Base-by-base conservation (phyloP, 2,797 vertebrate genomes). In the Sylvia borin region DNA sequence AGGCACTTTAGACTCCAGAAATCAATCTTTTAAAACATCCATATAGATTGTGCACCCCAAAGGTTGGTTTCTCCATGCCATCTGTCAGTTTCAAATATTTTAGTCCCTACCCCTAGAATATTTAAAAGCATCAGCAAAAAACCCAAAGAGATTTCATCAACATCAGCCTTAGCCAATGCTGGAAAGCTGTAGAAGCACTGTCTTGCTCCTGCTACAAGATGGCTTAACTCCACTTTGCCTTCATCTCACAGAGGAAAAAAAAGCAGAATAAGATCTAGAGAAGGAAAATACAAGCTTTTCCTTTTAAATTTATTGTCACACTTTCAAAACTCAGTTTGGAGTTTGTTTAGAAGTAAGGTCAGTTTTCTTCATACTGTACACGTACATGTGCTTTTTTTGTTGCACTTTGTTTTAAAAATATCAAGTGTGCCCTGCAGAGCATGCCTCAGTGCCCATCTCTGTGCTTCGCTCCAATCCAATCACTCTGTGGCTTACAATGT, bases 141-240 rank as follows among this genome's bases (percentile, higher is more conserved):
- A 31, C 32, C 0, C 9, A 51, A 47, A 50, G 2, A 10, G 4
- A 54, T 25, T 43, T 80, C 7, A 51, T 43, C 32, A 71, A 15
- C 34, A 64, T 20, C 3, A 2, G 19, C 31, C 50, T 74, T 47
- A 53, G 27, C 27, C 36, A 47, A 10, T 14, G 26, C 38, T 48
- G 29, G 51, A 57, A 67, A 42, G 29, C 38, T 83, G 27, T 20
- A 64, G 53, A 83, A 71, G 47, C 12, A 61, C 32, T 7, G 5
- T 6, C 50, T 85, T 62, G 6, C 8, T 85, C 14, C 27, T 0
- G 0, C 6, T 17, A 26, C 27, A 72, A n/a, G 12, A 62, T 3
- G 47, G 8, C 12, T 48, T 68, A 48, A 36, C 20, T 85, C 6
- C 31, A n/a, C 25, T 91, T 72, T 16, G 73, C 36, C 14, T 75